Evolutionary conservation across 1,140 invertebrate species (phyloP).

Genomic region (Ctenoplectra terminalis): DNA sequence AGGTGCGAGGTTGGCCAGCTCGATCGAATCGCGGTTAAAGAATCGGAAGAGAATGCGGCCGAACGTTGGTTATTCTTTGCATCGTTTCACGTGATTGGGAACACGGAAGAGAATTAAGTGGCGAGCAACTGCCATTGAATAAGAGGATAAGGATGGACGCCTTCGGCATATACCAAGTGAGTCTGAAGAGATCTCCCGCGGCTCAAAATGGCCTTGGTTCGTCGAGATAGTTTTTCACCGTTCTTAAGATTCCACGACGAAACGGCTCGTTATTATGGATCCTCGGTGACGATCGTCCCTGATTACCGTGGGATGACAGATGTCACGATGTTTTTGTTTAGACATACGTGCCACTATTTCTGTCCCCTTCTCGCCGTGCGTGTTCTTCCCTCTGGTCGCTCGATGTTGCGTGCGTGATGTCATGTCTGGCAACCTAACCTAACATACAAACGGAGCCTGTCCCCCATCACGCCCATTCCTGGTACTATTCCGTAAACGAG

Average conservation of each 20-base stretch:
- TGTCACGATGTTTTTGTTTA: constrained; percentile 59
- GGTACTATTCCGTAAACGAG: constrained; percentile 59
- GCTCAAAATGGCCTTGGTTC: constrained; percentile 75
- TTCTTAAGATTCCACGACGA: not conserved
- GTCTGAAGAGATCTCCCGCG: constrained; percentile 61
- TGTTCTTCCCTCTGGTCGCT: constrained; percentile 15
- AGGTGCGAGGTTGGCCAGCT: constrained; percentile 9
- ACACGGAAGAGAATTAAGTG: not conserved
- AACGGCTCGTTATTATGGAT: not conserved
- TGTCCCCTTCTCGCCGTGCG: constrained; percentile 35
- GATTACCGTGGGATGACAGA: constrained; percentile 36
- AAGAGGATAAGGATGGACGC: constrained; percentile 76
- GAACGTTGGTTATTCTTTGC: not conserved
- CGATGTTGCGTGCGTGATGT: constrained; percentile 70
- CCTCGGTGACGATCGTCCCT: not conserved
- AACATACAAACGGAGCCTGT: constrained; percentile 59
- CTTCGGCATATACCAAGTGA: constrained; percentile 82
- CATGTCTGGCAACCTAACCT: constrained; percentile 74
- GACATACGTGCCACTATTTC: constrained; percentile 41
- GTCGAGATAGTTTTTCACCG: constrained; percentile 47
- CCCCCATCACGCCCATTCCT: constrained; percentile 79
- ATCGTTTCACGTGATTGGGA: constrained; percentile 17
- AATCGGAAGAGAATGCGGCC: constrained; percentile 23
- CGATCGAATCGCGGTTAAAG: not conserved
- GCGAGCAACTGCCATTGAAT: constrained; percentile 7